Conservation (phyloP, 92 coral and sea anemone species). For the Heliopora coerulea region DNA sequence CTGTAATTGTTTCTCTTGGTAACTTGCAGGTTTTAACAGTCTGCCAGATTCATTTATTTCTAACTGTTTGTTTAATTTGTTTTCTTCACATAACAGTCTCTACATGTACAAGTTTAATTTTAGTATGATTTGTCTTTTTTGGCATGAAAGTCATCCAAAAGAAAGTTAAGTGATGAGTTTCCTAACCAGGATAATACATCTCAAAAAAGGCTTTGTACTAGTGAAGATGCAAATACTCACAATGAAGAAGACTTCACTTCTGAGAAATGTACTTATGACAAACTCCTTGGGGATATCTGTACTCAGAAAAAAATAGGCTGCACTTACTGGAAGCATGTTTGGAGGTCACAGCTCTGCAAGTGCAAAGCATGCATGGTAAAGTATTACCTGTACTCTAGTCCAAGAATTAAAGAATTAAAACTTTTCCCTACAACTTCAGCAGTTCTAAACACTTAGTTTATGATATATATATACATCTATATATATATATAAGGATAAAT, state of each 20-base stretch:
- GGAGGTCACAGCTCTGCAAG: slow-evolving; percentile 83
- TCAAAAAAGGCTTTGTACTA: slow-evolving; percentile 22
- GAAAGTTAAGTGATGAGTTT: slow-evolving; percentile 5
- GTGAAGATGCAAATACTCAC: not conserved
- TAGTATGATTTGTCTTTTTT: not conserved
- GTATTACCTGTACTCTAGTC: too few relatives aligned
- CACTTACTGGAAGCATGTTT: slow-evolving; percentile 80
- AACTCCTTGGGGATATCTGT: slow-evolving; percentile 15
- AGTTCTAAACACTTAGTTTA: too few relatives aligned
- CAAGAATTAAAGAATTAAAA: too few relatives aligned
- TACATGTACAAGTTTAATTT: not conserved
- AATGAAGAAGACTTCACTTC: slow-evolving; percentile 9
- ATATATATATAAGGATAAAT: too few relatives aligned
- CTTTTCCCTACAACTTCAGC: too few relatives aligned
- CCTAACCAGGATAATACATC: slow-evolving; percentile 6
- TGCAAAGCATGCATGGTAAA: slow-evolving; percentile 76
- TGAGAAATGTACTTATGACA: slow-evolving; percentile 7
- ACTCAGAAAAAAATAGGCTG: slow-evolving; percentile 37
- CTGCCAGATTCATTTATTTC: too few relatives aligned
- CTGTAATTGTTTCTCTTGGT: too few relatives aligned
- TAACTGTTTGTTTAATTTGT: too few relatives aligned
- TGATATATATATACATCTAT: too few relatives aligned
- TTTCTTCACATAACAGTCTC: too few relatives aligned
- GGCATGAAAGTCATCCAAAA: slow-evolving; percentile 1
- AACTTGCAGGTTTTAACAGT: too few relatives aligned